Percentiles rank a stretch among this genome's conserved stretches.
Evolutionary conservation across 2,113 vertebrate genomes (phyloP).

Genomic region (Thymallus thymallus): DNA sequence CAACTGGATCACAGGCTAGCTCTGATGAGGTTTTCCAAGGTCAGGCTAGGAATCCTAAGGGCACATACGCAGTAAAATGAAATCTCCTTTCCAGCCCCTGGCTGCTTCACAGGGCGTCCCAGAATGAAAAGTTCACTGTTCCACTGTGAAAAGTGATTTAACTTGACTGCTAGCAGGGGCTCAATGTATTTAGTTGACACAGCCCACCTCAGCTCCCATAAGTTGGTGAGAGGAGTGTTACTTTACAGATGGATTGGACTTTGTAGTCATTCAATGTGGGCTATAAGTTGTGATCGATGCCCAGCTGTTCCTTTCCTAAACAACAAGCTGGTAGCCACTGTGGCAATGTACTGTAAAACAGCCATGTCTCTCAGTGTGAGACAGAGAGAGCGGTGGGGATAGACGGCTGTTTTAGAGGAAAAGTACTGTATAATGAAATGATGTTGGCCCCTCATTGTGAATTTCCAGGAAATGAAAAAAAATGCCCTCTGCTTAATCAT

Average conservation of each 20-base stretch:
- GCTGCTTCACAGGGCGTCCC: constrained; percentile 32
- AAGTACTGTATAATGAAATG: not conserved
- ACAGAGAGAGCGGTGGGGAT: not conserved
- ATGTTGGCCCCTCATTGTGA: constrained; percentile 26
- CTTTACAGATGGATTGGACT: constrained; percentile 17
- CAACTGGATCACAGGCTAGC: constrained; percentile 52
- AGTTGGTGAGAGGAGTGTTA: constrained; percentile 18
- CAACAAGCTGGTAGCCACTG: constrained; percentile 12
- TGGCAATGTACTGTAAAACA: not conserved
- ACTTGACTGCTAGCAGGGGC: constrained; percentile 31
- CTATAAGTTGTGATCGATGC: not conserved
- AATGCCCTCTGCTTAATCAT: constrained; percentile 36
- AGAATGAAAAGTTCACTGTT: constrained; percentile 56
- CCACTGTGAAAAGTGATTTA: constrained; percentile 51
- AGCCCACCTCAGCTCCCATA: constrained; percentile 19
- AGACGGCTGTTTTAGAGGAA: constrained; percentile 23
- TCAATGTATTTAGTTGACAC: constrained; percentile 21
- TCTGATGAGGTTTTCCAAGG: constrained; percentile 64
- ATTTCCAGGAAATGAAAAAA: constrained; percentile 42
- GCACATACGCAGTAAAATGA: constrained; percentile 37
- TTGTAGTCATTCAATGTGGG: not conserved
- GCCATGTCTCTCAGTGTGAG: not conserved
- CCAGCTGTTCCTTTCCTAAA: not conserved
- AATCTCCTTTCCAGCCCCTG: constrained; percentile 47
- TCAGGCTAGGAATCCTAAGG: constrained; percentile 42